phyloP scores from a whole-genome alignment of 92 coral and sea anemone species.

The Bergia sp. region DNA sequence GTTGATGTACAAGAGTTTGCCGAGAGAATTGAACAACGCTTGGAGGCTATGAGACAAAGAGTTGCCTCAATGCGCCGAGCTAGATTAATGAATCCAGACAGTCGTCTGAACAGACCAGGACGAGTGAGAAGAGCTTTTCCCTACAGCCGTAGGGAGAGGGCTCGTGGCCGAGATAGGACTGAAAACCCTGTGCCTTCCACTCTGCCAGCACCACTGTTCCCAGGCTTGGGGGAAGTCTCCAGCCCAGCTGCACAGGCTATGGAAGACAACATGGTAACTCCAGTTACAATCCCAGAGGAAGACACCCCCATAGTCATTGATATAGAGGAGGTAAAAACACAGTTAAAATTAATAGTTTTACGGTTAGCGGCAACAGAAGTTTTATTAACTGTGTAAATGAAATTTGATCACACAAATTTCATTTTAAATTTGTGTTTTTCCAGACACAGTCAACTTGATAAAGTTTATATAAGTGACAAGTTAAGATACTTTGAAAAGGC shows the following conservation, averaged over 20 bases:
- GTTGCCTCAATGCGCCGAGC: constrained; percentile 14
- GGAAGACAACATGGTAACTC: background rate
- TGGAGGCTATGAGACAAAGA: constrained; percentile 19
- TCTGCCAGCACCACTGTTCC: background rate
- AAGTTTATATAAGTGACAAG: no score
- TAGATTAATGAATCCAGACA: background rate
- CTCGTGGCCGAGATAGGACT: background rate
- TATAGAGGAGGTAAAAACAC: constrained; percentile 20
- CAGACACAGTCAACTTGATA: no score
- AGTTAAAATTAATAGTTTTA: background rate
- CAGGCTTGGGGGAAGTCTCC: background rate
- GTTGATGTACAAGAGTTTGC: constrained; percentile 21
- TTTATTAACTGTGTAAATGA: background rate
- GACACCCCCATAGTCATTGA: constrained; percentile 26
- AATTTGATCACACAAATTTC: no score
- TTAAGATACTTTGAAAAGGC: no score
- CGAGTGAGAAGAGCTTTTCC: constrained; percentile 17
- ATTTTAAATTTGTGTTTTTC: no score
- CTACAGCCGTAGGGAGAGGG: constrained; percentile 27
- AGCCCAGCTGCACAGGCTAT: background rate
- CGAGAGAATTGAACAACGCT: constrained; percentile 25
- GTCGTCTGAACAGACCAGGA: background rate
- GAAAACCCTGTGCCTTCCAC: background rate
- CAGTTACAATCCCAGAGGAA: constrained; percentile 28
- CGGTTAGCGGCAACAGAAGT: background rate